These are phyloP conservation scores for Burhinus bistriatus DNA, from an alignment of 2,113 vertebrate genomes.

Conservation along the genomic window DNA sequence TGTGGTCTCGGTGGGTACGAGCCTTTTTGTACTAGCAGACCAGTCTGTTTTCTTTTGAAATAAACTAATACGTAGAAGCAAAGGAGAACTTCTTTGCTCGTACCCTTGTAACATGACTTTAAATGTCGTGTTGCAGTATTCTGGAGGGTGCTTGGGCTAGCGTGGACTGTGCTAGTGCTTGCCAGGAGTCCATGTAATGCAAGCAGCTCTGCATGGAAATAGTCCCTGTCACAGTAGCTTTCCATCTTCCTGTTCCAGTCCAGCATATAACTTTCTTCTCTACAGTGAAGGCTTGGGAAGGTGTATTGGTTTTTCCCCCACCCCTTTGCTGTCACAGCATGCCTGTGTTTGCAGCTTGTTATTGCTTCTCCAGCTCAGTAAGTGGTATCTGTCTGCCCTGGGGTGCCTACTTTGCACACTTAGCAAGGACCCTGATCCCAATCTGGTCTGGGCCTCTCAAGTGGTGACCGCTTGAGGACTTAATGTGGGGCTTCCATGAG, in stretches of 20 bases:
- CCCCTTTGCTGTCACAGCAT: neutral
- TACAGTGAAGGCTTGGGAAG: neutral
- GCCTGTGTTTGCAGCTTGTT: neutral
- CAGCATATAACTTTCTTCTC: neutral
- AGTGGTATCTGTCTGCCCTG: neutral
- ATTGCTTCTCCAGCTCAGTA: neutral
- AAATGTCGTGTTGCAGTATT: neutral
- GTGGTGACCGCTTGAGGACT: neutral
- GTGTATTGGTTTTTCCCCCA: neutral
- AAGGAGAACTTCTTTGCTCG: neutral
- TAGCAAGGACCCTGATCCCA: neutral
- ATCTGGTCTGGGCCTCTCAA: neutral
- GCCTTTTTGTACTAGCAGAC: neutral
- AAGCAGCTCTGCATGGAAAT: neutral
- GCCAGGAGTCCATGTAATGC: neutral
- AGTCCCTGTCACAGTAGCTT: neutral
- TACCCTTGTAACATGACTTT: neutral
- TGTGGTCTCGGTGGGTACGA: neutral
- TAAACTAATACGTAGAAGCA: neutral
- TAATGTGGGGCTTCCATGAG: neutral
- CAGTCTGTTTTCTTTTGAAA: neutral
- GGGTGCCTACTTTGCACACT: neutral
- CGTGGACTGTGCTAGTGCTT: neutral
- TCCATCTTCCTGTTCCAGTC: neutral
- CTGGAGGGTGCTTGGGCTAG: neutral